These are phyloP conservation scores for Coryphaenoides rupestris DNA, from an alignment of 2,113 vertebrate species.

Conservation along the genomic window DNA sequence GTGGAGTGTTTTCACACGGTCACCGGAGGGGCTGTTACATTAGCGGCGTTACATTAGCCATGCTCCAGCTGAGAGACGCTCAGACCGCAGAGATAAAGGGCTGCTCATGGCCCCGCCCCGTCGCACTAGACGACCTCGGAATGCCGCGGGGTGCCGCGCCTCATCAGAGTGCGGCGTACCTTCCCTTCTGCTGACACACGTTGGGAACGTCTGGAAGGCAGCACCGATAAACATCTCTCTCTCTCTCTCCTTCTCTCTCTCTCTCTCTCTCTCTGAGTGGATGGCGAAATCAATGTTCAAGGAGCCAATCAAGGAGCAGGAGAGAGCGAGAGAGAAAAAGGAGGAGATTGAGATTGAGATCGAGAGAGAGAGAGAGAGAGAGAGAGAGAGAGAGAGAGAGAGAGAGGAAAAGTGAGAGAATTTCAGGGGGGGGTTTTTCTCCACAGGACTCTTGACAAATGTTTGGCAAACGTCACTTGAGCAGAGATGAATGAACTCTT, in stretches of 20 bases:
- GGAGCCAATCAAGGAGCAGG: no score
- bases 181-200: constrained; percentile 12
- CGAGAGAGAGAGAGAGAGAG: no score
- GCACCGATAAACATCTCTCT: no score
- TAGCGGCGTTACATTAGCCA: neutral
- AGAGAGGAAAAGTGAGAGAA: constrained; percentile 15
- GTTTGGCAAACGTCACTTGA: constrained; percentile 21
- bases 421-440: constrained; percentile 13
- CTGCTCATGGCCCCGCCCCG: neutral
- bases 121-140: neutral
- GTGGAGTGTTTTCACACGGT: neutral
- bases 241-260: no score
- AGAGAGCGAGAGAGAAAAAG: neutral
- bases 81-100: neutral
- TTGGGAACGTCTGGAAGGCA: neutral
- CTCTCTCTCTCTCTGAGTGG: no score
- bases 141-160: neutral
- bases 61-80: neutral
- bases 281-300: no score
- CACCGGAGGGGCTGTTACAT: neutral
- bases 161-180: neutral
- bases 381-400: no score
- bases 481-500: no score
- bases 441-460: constrained; percentile 2
- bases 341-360: neutral